phyloP scores from a whole-genome alignment of 1,140 invertebrate genomes.

The Megathymus violae region DNA sequence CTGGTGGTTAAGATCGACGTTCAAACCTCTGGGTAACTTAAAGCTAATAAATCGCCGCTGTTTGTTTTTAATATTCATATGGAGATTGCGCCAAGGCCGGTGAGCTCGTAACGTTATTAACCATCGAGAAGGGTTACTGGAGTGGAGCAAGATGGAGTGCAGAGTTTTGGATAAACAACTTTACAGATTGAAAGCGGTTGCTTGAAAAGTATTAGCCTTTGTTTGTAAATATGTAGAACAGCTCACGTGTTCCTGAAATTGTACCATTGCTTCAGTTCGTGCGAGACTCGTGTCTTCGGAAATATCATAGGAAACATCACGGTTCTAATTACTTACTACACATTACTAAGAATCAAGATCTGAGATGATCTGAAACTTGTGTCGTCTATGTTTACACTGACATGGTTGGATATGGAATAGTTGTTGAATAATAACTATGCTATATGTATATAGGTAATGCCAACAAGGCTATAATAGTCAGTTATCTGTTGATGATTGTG shows the following conservation, averaged over 20 bases:
- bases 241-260: background rate
- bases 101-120: conserved; percentile 25
- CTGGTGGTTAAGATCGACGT: too few relatives aligned
- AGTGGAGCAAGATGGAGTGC: conserved; percentile 23
- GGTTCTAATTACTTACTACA: too few relatives aligned
- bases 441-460: too few relatives aligned
- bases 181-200: conserved; percentile 27
- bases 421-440: too few relatives aligned
- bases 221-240: background rate
- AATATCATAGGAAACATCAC: too few relatives aligned
- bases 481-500: too few relatives aligned
- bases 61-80: conserved; percentile 16
- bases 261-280: background rate
- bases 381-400: too few relatives aligned
- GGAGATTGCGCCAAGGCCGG: background rate
- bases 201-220: conserved; percentile 29
- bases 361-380: too few relatives aligned
- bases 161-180: conserved; percentile 16
- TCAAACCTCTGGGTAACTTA: background rate
- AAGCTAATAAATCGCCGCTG: background rate
- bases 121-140: conserved; percentile 24
- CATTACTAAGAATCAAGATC: too few relatives aligned
- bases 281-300: background rate
- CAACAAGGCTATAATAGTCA: too few relatives aligned
- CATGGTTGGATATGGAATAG: too few relatives aligned